Conservation (phyloP, 2,113 vertebrate species). For the Pseudopodoces humilis region DNA sequence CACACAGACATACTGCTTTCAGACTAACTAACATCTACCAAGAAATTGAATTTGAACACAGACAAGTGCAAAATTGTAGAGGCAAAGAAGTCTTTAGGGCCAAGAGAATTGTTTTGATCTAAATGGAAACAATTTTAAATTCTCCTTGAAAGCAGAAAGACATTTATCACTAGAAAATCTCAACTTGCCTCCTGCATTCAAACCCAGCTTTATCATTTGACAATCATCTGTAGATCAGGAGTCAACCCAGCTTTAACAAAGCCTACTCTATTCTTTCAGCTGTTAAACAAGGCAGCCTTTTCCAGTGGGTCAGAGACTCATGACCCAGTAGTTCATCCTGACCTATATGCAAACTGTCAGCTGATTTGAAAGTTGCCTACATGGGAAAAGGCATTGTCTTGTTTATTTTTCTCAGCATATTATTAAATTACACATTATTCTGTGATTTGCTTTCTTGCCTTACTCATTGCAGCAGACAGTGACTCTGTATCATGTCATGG, state of each 20-base stretch:
- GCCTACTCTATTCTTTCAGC: not conserved
- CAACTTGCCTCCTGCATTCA: not conserved
- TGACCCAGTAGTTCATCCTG: not conserved
- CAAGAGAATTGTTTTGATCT: not conserved
- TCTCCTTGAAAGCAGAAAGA: not conserved
- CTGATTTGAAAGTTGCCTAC: not conserved
- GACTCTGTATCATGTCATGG: not conserved
- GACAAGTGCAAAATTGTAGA: not conserved
- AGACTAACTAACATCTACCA: not conserved
- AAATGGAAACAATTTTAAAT: not conserved
- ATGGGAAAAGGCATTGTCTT: not conserved
- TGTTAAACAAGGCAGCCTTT: constrained; percentile 8
- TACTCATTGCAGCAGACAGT: not conserved
- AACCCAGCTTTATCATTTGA: not conserved
- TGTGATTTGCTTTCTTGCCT: not conserved
- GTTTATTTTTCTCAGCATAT: not conserved
- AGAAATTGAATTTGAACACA: not conserved
- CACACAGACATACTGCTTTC: not conserved
- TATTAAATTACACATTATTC: not conserved
- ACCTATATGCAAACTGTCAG: not conserved
- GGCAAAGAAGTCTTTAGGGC: not conserved
- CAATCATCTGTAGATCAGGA: not conserved
- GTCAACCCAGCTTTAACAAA: not conserved
- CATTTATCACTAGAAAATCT: not conserved
- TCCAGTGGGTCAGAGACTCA: not conserved